phyloP scores from a whole-genome alignment of 2,888 invertebrate species.

The Drosophila robusta region DNA sequence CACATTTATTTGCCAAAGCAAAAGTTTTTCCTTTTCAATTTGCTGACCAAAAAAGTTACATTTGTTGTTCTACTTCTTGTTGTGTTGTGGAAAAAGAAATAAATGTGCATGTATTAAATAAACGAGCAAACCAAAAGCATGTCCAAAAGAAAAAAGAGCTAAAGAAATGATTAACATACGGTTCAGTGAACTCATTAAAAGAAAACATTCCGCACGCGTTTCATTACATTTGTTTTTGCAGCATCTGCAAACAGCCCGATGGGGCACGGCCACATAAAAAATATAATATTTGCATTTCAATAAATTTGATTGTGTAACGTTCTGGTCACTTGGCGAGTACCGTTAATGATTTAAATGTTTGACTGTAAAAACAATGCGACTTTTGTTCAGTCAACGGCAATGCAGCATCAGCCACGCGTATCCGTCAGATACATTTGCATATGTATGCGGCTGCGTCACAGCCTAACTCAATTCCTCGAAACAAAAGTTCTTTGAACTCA shows the following conservation, averaged over 20 bases:
- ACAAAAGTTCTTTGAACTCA: conserved; percentile 68
- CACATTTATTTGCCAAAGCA: conserved; percentile 19
- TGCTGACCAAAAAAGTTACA: conserved; percentile 9
- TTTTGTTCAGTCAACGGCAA: conserved; percentile 28
- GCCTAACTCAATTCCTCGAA: conserved; percentile 15
- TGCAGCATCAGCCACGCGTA: conserved; percentile 68
- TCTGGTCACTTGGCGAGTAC: conserved; percentile 31
- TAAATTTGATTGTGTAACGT: conserved; percentile 63
- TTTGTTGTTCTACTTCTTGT: background rate
- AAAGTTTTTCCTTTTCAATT: conserved; percentile 22
- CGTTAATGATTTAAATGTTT: conserved; percentile 65
- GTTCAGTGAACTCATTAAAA: conserved; percentile 65
- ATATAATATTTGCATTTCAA: conserved; percentile 72
- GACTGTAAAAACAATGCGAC: conserved; percentile 48
- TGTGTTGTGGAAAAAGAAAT: conserved; percentile 3
- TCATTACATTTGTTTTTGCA: conserved; percentile 19
- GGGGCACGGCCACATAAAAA: conserved; percentile 1
- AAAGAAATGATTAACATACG: conserved; percentile 22
- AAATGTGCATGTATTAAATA: conserved; percentile 11
- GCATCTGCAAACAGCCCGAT: conserved; percentile 9
- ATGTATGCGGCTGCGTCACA: conserved; percentile 21
- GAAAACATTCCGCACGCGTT: conserved; percentile 33
- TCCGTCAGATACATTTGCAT: conserved; percentile 76
- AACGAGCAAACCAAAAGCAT: conserved; percentile 6
- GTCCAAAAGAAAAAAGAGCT: background rate